phyloP scores from a whole-genome alignment of 2,113 vertebrate genomes.

The Phylloscopus trochiloides region DNA sequence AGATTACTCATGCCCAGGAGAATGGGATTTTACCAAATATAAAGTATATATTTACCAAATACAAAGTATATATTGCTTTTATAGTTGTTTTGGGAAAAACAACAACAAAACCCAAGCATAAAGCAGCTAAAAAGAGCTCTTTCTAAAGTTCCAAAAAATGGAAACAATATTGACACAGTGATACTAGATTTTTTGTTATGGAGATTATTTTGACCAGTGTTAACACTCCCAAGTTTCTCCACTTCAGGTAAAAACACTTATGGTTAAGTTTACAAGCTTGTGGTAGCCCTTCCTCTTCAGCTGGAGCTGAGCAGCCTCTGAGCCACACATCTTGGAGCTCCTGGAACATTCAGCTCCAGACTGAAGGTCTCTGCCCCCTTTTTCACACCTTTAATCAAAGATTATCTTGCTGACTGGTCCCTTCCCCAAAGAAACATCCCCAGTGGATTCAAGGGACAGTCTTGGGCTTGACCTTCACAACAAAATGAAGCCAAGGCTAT shows the following conservation, averaged over 20 bases:
- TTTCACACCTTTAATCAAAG: background rate
- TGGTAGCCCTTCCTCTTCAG: background rate
- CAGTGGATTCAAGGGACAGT: background rate
- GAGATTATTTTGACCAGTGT: background rate
- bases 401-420: background rate
- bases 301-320: background rate
- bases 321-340: background rate
- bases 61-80: background rate
- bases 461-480: background rate
- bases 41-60: no score
- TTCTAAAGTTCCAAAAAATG: background rate
- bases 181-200: background rate
- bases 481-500: background rate
- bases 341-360: background rate
- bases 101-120: background rate
- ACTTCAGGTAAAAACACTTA: background rate
- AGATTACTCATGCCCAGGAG: background rate
- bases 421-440: background rate
- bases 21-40: background rate
- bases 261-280: background rate
- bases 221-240: background rate
- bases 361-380: background rate
- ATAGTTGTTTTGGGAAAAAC: background rate
- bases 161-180: background rate
- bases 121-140: background rate